A percentile compares a stretch with the other conserved stretches of the same genome.
phyloP scores from a whole-genome alignment of 37 sponge, comb jelly and placozoan species.

The Ianthella basta region DNA sequence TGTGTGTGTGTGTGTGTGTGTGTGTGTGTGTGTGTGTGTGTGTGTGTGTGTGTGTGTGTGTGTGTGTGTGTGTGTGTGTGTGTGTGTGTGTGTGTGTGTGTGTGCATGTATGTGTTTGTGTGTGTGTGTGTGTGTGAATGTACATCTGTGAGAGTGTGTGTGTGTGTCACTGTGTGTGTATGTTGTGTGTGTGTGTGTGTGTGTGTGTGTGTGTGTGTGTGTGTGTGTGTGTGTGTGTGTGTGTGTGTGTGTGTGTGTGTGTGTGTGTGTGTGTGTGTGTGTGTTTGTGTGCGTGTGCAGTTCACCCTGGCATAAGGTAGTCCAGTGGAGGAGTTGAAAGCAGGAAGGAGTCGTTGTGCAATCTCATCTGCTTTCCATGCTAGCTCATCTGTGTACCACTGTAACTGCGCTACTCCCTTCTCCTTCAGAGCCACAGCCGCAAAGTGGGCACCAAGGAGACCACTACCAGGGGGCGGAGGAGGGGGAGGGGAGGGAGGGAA shows the following conservation, averaged over 20 bases:
- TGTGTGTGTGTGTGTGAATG: no score
- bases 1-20: no score
- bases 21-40: no score
- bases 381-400: conserved; percentile 88
- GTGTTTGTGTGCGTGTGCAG: not conserved
- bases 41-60: no score
- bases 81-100: no score
- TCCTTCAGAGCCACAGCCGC: conserved; percentile 73
- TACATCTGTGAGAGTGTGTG: no score
- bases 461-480: conserved; percentile 45
- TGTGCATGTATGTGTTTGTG: no score
- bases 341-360: conserved; percentile 86
- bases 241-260: not conserved
- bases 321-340: conserved; percentile 95
- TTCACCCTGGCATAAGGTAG: conserved; percentile 89
- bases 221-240: conserved; percentile 19
- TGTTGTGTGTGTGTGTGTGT: not conserved
- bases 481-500: not conserved
- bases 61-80: no score
- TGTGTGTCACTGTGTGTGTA: no score
- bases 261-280: no score
- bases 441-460: conserved; percentile 93
- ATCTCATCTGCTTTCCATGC: conserved; percentile 76
- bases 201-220: not conserved
- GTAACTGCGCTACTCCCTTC: conserved; percentile 58